Conservation (phyloP, 2,113 vertebrate genomes). For the Lepus americanus region DNA sequence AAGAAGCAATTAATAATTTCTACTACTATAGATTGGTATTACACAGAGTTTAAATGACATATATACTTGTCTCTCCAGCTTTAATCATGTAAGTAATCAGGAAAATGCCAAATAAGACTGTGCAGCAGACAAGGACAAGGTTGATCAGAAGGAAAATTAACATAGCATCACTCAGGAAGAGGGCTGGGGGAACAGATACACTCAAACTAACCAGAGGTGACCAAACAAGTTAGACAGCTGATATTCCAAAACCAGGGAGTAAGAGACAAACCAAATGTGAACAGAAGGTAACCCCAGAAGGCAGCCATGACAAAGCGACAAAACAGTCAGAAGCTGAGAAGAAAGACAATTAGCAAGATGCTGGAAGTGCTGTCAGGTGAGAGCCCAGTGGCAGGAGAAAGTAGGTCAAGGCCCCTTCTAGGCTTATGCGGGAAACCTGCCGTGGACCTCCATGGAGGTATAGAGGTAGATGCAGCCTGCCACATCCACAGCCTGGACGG, state of each 20-base stretch:
- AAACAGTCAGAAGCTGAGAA: constrained; percentile 67
- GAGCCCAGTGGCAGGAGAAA: constrained; percentile 40
- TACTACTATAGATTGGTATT: not conserved
- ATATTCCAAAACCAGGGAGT: not conserved
- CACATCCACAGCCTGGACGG: not conserved
- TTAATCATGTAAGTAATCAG: constrained; percentile 2
- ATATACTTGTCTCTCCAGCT: not conserved
- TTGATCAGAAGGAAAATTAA: not conserved
- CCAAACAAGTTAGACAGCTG: not conserved
- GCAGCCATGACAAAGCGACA: constrained; percentile 65
- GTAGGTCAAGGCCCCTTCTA: constrained; percentile 45
- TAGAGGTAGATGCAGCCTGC: not conserved
- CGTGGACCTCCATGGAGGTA: not conserved
- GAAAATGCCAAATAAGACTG: not conserved
- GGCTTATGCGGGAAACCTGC: constrained; percentile 8
- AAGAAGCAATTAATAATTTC: not conserved
- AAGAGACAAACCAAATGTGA: constrained; percentile 46
- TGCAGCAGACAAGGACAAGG: not conserved
- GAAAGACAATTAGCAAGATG: constrained; percentile 65
- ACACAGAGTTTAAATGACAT: constrained; percentile 34
- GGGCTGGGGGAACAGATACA: not conserved
- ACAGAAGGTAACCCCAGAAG: constrained; percentile 64
- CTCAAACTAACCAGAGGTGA: constrained; percentile 23
- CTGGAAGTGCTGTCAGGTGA: constrained; percentile 32
- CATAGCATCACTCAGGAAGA: not conserved